These are phyloP conservation scores for Sycophaga agraensis DNA, from an alignment of 1,140 invertebrate species.

Conservation along the genomic window DNA sequence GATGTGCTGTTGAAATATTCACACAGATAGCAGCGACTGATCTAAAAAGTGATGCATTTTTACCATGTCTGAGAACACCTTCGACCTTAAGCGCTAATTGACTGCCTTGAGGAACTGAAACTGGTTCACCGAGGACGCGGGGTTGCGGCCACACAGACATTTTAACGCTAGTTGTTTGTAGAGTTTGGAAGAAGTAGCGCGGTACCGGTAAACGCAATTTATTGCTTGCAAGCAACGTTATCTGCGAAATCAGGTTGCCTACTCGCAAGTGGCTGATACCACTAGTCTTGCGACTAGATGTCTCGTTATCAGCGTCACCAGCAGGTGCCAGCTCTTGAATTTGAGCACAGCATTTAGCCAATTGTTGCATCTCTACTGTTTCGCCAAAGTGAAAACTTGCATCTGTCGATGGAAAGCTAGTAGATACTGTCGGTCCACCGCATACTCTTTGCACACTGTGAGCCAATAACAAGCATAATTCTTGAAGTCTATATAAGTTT, in stretches of 20 bases:
- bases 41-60: slow-evolving; percentile 67
- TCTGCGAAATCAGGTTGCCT: slow-evolving; percentile 42
- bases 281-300: slow-evolving; percentile 41
- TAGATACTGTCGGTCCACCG: slow-evolving; percentile 49
- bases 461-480: slow-evolving; percentile 74
- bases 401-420: slow-evolving; percentile 45
- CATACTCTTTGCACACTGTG: slow-evolving; percentile 75
- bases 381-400: slow-evolving; percentile 56
- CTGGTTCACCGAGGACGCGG: slow-evolving; percentile 72
- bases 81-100: slow-evolving; percentile 84
- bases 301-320: slow-evolving; percentile 46
- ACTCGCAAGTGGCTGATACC: slow-evolving; percentile 57
- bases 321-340: slow-evolving; percentile 57
- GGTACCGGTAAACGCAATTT: slow-evolving; percentile 70
- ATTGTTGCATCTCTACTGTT: slow-evolving; percentile 58
- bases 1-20: slow-evolving; percentile 67
- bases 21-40: slow-evolving; percentile 72
- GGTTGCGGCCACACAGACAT: slow-evolving; percentile 84
- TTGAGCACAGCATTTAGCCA: slow-evolving; percentile 57
- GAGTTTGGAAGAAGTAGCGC: slow-evolving; percentile 84
- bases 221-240: slow-evolving; percentile 66
- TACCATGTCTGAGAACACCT: slow-evolving; percentile 78
- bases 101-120: slow-evolving; percentile 74
- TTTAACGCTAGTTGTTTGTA: slow-evolving; percentile 80
- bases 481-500: slow-evolving; percentile 64